Base-by-base conservation (phyloP, 2,888 invertebrate species). In the Drosophila vallismaia region DNA sequence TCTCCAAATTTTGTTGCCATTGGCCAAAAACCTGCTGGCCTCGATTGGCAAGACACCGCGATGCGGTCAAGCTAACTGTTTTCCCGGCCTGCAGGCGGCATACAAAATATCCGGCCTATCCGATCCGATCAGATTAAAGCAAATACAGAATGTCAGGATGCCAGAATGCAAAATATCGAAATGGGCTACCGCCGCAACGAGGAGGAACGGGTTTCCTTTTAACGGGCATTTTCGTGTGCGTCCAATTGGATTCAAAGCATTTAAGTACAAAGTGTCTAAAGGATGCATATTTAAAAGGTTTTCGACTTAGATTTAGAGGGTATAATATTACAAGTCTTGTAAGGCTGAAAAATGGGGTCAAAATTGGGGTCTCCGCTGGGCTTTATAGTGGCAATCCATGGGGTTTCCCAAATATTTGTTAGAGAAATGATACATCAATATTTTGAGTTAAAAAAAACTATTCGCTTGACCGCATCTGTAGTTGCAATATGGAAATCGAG, bases 41-140 rank as follows among this genome's bases (percentile, higher is more conserved):
- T 76, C 82, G 71, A 73, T 83, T 74, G 76, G 14, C 40, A 19
- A 42, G 12, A 19, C 40, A 19, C 14, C 19, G 9, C 40, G 19
- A 40, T 55, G 48, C 83, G 83, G 86, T 82, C 86, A 84, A 70
- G 77, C 68, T 84, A 84, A 84, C 84, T 83, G 84, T 84, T 82
- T 70, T 52, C 38, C 68, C 53, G 70, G 77, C 74, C 79, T 79
- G 77, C 70, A 63, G 74, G 76, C 71, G 67, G 64, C 76, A 69
- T 29, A 56, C 56, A 62, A 57, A 74, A 58, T 56, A 71, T 71
- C 70, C 79, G 69, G 57, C 48, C 26, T n/a, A 28, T 12, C 46
- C n/a, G 29, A 55, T 62, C 28, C 70, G 67, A 75, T 85, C 74
- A 75, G 85, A 76, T 79, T 79, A 75, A 73, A 42, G 44, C 75